Evolutionary conservation across 2,113 vertebrate species (phyloP).

Genomic region (Pontoporia blainvillei): DNA sequence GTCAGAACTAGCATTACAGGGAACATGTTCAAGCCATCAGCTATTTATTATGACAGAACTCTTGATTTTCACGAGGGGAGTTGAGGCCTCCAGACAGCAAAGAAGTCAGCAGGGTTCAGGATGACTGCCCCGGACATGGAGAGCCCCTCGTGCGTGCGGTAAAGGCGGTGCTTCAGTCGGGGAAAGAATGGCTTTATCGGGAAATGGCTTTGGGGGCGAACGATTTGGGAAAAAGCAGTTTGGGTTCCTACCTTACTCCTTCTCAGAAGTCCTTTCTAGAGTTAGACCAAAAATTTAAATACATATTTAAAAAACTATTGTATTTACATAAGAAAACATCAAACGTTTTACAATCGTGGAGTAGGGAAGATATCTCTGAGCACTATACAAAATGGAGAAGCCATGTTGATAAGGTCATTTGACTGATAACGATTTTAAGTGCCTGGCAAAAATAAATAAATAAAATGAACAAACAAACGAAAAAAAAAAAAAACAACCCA

Average conservation of each 20-base stretch:
- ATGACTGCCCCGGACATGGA: fast-evolving
- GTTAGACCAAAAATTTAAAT: background rate
- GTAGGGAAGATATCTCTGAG: background rate
- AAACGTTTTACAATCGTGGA: background rate
- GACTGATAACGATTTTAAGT: background rate
- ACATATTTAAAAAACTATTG: background rate
- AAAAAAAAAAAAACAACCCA: no score
- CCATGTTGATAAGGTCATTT: background rate
- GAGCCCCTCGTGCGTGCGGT: no score
- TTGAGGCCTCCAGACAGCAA: background rate
- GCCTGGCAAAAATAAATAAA: background rate
- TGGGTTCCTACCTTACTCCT: background rate
- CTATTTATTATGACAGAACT: background rate
- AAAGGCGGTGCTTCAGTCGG: no score
- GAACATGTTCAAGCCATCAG: fast-evolving
- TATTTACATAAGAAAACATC: background rate
- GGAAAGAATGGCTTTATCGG: background rate
- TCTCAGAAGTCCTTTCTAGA: background rate
- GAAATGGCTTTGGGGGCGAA: background rate
- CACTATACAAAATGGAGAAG: background rate
- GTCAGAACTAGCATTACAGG: background rate
- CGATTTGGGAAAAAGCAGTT: background rate
- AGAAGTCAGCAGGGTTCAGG: background rate
- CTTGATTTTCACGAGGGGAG: background rate
- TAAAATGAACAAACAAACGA: background rate